phyloP scores from a whole-genome alignment of 1,140 invertebrate species.

The Drosophila yakuba region DNA sequence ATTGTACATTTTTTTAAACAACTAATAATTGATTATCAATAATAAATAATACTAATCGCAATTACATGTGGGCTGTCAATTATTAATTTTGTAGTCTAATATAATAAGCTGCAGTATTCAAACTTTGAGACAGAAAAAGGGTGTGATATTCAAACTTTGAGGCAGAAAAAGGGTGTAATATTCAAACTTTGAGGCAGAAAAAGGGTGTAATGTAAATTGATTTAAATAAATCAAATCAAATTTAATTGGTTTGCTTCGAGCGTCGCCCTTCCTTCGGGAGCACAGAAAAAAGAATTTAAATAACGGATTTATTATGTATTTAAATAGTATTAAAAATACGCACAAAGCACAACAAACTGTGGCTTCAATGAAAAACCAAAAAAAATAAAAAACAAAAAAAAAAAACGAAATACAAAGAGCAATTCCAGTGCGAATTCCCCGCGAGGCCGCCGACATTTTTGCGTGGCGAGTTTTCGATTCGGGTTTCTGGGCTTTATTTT shows the following conservation, averaged over 20 bases:
- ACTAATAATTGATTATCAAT: too few species aligned
- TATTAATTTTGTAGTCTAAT: too few species aligned
- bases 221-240: not conserved
- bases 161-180: too few species aligned
- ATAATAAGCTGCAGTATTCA: too few species aligned
- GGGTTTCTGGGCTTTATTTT: not conserved
- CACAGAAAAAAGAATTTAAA: slow-evolving; percentile 10
- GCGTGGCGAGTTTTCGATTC: slow-evolving; percentile 2
- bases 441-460: slow-evolving; percentile 19
- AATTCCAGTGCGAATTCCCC: slow-evolving; percentile 20
- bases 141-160: too few species aligned
- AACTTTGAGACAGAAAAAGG: too few species aligned
- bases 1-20: too few species aligned
- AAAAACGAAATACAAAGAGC: slow-evolving; percentile 2
- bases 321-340: slow-evolving; percentile 57
- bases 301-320: slow-evolving; percentile 53
- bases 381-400: not conserved
- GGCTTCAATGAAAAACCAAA: not conserved
- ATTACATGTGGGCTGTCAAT: too few species aligned
- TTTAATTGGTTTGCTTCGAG: not conserved
- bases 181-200: too few species aligned
- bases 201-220: not conserved
- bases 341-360: slow-evolving; percentile 5
- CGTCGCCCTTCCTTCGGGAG: too few species aligned
- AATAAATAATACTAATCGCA: too few species aligned